Evolutionary conservation across 2,113 vertebrate genomes (phyloP).

Genomic region (Porphyrio hochstetteri): DNA sequence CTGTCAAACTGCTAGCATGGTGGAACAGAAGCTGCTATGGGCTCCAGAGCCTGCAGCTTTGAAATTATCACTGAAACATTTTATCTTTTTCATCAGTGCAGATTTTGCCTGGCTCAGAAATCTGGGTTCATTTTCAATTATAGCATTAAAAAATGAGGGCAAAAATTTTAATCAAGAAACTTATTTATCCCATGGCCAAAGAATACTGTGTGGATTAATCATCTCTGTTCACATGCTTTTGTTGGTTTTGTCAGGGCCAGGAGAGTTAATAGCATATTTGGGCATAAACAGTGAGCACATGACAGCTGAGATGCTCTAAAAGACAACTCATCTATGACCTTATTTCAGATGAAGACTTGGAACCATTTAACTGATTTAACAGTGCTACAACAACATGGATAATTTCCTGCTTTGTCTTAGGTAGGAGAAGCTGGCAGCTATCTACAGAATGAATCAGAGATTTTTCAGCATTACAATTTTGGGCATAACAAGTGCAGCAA

Average conservation of each 20-base stretch:
- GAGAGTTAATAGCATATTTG: neutral
- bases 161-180: neutral
- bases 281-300: neutral
- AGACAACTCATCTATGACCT: neutral
- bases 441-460: neutral
- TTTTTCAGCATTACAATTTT: neutral
- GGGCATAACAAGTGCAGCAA: neutral
- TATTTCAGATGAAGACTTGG: neutral
- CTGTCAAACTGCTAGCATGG: neutral
- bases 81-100: neutral
- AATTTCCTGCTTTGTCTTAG: conserved; percentile 40
- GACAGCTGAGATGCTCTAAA: neutral
- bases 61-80: neutral
- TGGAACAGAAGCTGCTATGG: neutral
- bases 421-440: conserved; percentile 20
- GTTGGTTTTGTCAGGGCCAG: neutral
- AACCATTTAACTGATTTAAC: conserved; percentile 16
- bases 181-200: neutral
- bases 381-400: neutral
- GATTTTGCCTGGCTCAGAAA: neutral
- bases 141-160: neutral
- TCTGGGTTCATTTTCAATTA: neutral
- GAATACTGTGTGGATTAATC: neutral
- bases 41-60: neutral
- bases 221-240: neutral